These are phyloP conservation scores for Lepidochrysops patricia DNA, from an alignment of 2,888 invertebrate genomes.

Conservation along the genomic window DNA sequence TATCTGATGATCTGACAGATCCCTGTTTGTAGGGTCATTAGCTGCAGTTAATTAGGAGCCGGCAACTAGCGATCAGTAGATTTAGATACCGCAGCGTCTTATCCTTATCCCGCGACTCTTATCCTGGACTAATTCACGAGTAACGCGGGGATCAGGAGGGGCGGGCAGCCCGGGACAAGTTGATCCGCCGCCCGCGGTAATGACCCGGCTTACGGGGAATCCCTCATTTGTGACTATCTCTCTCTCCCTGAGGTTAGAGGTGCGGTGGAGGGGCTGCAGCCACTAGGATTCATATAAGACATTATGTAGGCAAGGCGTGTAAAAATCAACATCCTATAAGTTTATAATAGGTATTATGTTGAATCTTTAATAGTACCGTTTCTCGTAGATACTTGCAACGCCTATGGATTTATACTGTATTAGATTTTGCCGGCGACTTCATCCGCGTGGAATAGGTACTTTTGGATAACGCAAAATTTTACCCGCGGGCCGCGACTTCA, in stretches of 20 bases:
- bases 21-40: background rate
- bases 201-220: conserved; percentile 31
- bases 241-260: background rate
- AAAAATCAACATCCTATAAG: too few species aligned
- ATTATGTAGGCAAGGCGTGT: too few species aligned
- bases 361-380: too few species aligned
- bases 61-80: background rate
- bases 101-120: background rate
- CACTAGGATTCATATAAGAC: conserved; percentile 12
- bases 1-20: background rate
- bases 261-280: conserved; percentile 8
- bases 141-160: background rate
- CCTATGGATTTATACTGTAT: too few species aligned
- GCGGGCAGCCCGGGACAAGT: conserved; percentile 30
- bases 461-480: too few species aligned
- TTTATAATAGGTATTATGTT: too few species aligned
- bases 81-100: background rate
- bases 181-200: conserved; percentile 36
- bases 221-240: conserved; percentile 33
- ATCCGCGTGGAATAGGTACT: too few species aligned
- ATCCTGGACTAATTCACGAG: background rate
- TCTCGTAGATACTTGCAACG: too few species aligned
- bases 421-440: too few species aligned
- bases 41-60: background rate
- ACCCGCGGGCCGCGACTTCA: too few species aligned